Evolutionary conservation across 1,140 invertebrate species (phyloP).

Genomic region (Anthonomus grandis): DNA sequence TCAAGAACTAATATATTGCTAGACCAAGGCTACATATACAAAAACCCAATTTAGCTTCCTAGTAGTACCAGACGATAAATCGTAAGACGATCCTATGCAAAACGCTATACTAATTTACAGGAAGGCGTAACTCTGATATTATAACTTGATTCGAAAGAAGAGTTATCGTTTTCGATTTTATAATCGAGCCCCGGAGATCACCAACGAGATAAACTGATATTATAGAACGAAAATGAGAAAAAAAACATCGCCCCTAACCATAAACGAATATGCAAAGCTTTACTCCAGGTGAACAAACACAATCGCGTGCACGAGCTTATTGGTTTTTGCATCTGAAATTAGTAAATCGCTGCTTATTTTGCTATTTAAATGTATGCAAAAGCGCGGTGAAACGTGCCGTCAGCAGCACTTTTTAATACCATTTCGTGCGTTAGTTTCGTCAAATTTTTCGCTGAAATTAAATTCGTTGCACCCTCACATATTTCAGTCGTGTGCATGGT

Average conservation of each 20-base stretch:
- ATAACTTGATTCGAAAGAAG: constrained; percentile 7
- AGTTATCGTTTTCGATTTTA: too few relatives aligned
- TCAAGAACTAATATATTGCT: too few relatives aligned
- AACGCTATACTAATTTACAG: constrained; percentile 6
- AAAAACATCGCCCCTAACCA: too few relatives aligned
- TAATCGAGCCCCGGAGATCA: too few relatives aligned
- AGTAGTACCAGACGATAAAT: constrained; percentile 4
- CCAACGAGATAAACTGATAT: too few relatives aligned
- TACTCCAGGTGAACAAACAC: constrained; percentile 12
- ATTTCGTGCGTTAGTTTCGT: neutral
- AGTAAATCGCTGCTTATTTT: constrained; percentile 18
- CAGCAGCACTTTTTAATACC: neutral
- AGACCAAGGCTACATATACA: too few relatives aligned
- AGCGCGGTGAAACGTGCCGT: constrained; percentile 4
- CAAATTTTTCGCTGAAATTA: neutral
- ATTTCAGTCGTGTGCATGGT: constrained; percentile 15
- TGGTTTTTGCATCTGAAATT: constrained; percentile 10
- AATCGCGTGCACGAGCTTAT: constrained; percentile 10
- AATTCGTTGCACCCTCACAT: constrained; percentile 13
- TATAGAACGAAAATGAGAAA: too few relatives aligned
- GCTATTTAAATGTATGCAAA: constrained; percentile 22
- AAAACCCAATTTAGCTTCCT: too few relatives aligned
- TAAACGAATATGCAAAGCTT: too few relatives aligned
- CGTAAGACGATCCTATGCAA: constrained; percentile 2
- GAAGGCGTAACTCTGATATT: constrained; percentile 7